Conservation (phyloP, 2,113 vertebrate species). For the Phoenicopterus ruber region DNA sequence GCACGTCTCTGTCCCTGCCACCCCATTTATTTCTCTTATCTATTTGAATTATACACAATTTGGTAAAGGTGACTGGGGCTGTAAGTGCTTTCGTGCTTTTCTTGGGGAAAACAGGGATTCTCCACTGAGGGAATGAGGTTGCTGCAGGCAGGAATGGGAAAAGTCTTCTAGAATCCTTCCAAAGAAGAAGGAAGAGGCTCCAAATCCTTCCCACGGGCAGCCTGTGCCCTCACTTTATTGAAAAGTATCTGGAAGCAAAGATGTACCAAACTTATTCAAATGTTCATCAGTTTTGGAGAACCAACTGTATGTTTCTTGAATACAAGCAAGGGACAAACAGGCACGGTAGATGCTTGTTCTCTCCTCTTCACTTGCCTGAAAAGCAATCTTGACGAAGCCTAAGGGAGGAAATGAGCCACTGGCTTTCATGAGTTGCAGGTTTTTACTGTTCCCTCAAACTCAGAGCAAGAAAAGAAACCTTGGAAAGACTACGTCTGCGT, state of each 20-base stretch:
- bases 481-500: fast-evolving
- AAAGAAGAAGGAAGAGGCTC: not conserved
- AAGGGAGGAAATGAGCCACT: not conserved
- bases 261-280: not conserved
- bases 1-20: not conserved
- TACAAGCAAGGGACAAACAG: not conserved
- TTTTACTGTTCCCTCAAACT: not conserved
- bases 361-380: not conserved
- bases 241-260: fast-evolving
- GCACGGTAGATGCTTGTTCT: not conserved
- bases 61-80: not conserved
- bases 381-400: not conserved
- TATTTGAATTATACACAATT: not conserved
- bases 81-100: not conserved
- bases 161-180: not conserved
- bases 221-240: not conserved
- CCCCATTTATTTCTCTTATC: not conserved
- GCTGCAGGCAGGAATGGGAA: not conserved
- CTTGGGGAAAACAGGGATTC: not conserved
- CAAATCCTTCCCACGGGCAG: not conserved
- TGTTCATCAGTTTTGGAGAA: not conserved
- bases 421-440: fast-evolving
- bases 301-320: fast-evolving
- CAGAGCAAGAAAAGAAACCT: not conserved
- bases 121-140: not conserved